Conservation (phyloP, 1,140 invertebrate species). For the Trachymyrmex septentrionalis region DNA sequence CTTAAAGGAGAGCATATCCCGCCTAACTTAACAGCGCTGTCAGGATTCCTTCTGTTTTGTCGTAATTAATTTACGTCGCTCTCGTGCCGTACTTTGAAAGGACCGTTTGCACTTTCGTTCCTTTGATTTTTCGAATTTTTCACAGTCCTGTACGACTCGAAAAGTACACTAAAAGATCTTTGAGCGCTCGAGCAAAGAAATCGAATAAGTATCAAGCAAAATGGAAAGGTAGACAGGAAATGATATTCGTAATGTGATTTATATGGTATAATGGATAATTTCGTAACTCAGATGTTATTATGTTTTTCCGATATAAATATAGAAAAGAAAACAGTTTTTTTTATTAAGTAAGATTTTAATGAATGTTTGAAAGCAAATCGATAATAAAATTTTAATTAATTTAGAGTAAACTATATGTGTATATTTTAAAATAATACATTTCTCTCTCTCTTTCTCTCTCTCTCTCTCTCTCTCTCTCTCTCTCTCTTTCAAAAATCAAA, state of each 20-base stretch:
- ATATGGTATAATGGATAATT: background rate
- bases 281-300: background rate
- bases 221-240: background rate
- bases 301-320: background rate
- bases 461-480: background rate
- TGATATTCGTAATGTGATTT: constrained; percentile 32
- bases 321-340: background rate
- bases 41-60: constrained; percentile 26
- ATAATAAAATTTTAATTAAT: background rate
- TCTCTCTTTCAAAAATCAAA: constrained; percentile 4
- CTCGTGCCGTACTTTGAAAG: constrained; percentile 6
- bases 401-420: background rate
- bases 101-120: constrained; percentile 2
- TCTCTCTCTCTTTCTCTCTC: background rate
- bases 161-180: constrained; percentile 14
- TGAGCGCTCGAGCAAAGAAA: constrained; percentile 14
- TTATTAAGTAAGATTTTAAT: background rate
- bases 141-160: background rate
- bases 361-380: background rate
- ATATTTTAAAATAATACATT: background rate
- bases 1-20: constrained; percentile 35
- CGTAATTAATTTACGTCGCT: constrained; percentile 49
- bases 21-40: background rate
- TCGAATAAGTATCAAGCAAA: constrained; percentile 38
- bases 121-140: constrained; percentile 44